Conservation (phyloP, 2,888 invertebrate genomes). For the Acleris sparsana region DNA sequence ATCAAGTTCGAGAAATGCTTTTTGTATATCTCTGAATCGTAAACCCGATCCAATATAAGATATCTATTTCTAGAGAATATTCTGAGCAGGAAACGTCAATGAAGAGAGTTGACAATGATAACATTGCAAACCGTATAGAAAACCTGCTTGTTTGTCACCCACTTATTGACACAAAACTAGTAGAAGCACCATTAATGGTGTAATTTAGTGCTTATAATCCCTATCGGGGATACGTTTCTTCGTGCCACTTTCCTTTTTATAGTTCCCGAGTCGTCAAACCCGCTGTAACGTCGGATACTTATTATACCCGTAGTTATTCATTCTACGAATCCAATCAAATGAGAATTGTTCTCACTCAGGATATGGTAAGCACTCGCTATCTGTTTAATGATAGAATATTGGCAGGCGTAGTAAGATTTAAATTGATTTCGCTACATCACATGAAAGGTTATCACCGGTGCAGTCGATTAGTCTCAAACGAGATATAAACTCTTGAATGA, state of each 20-base stretch:
- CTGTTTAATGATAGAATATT: constrained; percentile 22
- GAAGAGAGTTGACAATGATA: background rate
- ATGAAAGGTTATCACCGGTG: constrained; percentile 4
- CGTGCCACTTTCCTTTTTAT: constrained; percentile 57
- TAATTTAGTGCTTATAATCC: constrained; percentile 44
- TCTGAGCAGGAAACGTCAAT: background rate
- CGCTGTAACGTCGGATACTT: constrained; percentile 47
- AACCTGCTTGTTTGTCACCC: constrained; percentile 25
- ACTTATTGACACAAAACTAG: constrained; percentile 36
- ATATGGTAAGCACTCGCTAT: constrained; percentile 21
- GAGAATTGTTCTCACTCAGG: constrained; percentile 40
- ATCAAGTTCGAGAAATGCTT: constrained; percentile 49
- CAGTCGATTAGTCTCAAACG: background rate
- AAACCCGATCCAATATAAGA: constrained; percentile 37
- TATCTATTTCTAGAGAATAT: constrained; percentile 3
- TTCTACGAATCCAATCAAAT: constrained; percentile 44
- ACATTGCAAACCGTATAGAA: constrained; percentile 4
- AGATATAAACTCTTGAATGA: too few species aligned
- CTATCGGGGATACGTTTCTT: constrained; percentile 48
- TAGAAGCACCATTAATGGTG: constrained; percentile 50
- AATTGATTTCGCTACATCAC: background rate
- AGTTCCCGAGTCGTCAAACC: constrained; percentile 56
- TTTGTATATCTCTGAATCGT: constrained; percentile 43
- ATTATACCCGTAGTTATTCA: constrained; percentile 42
- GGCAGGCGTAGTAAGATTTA: constrained; percentile 18